Base-by-base conservation (phyloP, 2,797 vertebrate species). In the Silurus aristotelis region DNA sequence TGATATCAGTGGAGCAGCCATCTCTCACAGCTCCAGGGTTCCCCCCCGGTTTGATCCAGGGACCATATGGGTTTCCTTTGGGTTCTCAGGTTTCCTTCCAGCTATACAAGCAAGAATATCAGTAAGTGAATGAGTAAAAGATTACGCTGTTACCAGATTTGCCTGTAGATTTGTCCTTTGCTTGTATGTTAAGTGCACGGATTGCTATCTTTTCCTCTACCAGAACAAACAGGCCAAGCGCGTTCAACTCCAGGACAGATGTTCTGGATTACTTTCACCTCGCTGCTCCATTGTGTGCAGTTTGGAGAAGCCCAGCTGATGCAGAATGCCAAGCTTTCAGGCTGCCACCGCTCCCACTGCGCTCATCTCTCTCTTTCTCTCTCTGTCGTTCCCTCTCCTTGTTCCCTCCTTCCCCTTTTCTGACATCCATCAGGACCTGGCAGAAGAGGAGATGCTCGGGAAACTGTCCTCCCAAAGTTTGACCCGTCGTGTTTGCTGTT, bases 211-310 rank as follows among this genome's bases (percentile, higher is more conserved):
- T 73, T 79, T 93, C 86, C 90, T 93, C 89, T 89, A 93, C 93
- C 91, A 91, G 93, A 95, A 93, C 94, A 94, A 95, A 95, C 93
- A 93, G 94, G 87, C 89, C 87, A 89, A 91, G 91, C 89, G 89
- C 93, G 93, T 92, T 92, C 91, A 92, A 92, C 94, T 92, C 91
- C 87, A 88, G 94, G 94, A 94, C 95, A 95, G 94, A 95, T 95
- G 95, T 95, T 95, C 90, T 90, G 94, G 92, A 95, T 95, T 95
- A 95, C 94, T 93, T 93, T 94, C 94, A 94, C 94, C 94, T 94
- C 94, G 89, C 91, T 92, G 95, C 94, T 94, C 94, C 89, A 93
- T 94, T 94, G 93, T 94, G 92, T 91, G 92, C 92, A 92, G 93
- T 95, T 93, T 93, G 88, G 93, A 92, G 90, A 90, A 92, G 93